These are phyloP conservation scores for Pogonocichla stellata DNA, from an alignment of 2,113 vertebrate species.

Conservation along the genomic window DNA sequence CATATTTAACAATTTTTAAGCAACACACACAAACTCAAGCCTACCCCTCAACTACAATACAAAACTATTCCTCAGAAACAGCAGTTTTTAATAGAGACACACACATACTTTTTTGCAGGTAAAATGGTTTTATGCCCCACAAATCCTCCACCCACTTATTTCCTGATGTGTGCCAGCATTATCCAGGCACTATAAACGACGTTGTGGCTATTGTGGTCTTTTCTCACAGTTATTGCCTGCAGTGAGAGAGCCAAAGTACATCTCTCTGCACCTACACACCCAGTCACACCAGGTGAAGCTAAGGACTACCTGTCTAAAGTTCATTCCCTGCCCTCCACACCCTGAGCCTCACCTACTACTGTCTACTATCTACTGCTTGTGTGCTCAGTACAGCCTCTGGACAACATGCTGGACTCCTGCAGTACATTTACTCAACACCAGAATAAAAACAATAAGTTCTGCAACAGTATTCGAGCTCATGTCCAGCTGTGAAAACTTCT, in stretches of 20 bases:
- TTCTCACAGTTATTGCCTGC: conserved; percentile 8
- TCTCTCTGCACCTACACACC: background rate
- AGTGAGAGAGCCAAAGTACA: conserved; percentile 43
- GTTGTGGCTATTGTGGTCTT: background rate
- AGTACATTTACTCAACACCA: background rate
- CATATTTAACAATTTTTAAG: background rate
- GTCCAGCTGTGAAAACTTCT: background rate
- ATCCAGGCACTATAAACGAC: background rate
- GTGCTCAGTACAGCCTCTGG: background rate
- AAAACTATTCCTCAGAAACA: background rate
- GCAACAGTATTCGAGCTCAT: background rate
- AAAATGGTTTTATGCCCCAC: background rate
- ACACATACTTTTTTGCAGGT: background rate
- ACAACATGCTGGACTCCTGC: background rate
- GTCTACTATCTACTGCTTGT: background rate
- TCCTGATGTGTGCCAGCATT: background rate
- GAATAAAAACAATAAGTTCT: background rate
- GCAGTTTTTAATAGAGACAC: background rate
- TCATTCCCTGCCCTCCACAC: conserved; percentile 13
- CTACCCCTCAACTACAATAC: background rate
- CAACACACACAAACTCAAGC: background rate
- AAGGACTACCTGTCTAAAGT: conserved; percentile 22
- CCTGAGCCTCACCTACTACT: background rate
- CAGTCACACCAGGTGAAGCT: background rate
- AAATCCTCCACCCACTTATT: background rate